Percentiles rank a stretch among this genome's conserved stretches.
phyloP scores from a whole-genome alignment of 1,140 invertebrate genomes.

The Trachelipus rathkii region DNA sequence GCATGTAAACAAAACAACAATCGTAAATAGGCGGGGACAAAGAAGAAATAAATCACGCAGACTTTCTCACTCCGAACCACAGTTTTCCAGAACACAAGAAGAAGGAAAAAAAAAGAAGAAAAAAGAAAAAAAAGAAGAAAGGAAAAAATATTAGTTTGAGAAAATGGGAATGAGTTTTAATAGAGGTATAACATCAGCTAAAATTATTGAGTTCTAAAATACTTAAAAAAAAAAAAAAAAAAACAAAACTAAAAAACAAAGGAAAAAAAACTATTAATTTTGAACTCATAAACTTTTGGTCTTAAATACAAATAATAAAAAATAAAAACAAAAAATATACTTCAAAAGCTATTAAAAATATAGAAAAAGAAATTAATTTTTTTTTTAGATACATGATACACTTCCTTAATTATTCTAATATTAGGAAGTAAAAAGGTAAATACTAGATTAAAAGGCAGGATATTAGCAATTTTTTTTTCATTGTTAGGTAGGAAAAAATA shows the following conservation, averaged over 20 bases:
- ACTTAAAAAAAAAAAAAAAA: too few species aligned
- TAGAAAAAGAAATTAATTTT: background rate
- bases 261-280: background rate
- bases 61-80: background rate
- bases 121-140: background rate
- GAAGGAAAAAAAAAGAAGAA: too few species aligned
- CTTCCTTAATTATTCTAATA: background rate
- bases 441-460: too few species aligned
- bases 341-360: background rate
- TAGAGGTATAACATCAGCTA: background rate
- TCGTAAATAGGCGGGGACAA: background rate
- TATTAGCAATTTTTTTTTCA: too few species aligned
- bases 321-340: background rate
- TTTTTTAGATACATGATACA: background rate
- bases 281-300: background rate
- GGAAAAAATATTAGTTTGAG: background rate
- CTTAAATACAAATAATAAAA: background rate
- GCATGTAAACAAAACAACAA: background rate
- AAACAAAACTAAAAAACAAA: too few species aligned
- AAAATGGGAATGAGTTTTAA: slow-evolving; percentile 9
- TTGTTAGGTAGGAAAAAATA: too few species aligned
- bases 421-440: background rate
- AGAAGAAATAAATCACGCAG: background rate
- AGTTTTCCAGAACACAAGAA: background rate
- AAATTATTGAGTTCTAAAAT: background rate